Evolutionary conservation across 1,140 invertebrate genomes (phyloP).

Genomic region (Bombus waltoni): DNA sequence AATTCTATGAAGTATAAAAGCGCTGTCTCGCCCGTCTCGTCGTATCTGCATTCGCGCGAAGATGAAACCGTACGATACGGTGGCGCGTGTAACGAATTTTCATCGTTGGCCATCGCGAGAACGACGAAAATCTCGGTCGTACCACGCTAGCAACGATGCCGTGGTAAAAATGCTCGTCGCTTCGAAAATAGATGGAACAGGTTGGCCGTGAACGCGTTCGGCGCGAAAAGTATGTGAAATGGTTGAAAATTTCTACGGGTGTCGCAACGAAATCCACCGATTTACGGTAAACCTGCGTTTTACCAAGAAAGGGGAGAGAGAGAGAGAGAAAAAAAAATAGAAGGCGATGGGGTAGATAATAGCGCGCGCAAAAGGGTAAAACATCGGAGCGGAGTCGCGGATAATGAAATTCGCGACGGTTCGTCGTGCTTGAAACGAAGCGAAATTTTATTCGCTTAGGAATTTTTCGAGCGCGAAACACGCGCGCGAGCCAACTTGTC

Average conservation of each 20-base stretch:
- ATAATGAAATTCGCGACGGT: slow-evolving; percentile 8
- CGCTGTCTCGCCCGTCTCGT: too few relatives aligned
- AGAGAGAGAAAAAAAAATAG: not conserved
- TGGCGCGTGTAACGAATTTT: not conserved
- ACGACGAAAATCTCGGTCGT: not conserved
- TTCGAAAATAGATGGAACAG: not conserved
- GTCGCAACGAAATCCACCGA: not conserved
- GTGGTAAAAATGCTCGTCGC: not conserved
- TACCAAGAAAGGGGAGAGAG: not conserved
- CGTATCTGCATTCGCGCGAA: not conserved
- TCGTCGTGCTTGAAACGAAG: not conserved
- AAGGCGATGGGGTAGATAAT: not conserved
- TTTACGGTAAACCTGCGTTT: not conserved
- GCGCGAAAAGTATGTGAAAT: slow-evolving; percentile 4
- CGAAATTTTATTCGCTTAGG: slow-evolving; percentile 4
- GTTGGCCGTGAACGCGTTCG: not conserved
- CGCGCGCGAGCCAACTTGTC: not conserved
- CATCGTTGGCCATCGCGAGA: too few relatives aligned
- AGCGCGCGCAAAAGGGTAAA: not conserved
- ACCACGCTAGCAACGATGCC: too few relatives aligned
- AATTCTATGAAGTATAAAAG: not conserved
- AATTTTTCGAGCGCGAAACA: not conserved
- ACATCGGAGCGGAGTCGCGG: not conserved
- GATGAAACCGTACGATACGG: too few relatives aligned
- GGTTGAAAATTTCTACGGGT: not conserved